Evolutionary conservation across 2,113 vertebrate genomes (phyloP).

Genomic region (Heliornis fulica): DNA sequence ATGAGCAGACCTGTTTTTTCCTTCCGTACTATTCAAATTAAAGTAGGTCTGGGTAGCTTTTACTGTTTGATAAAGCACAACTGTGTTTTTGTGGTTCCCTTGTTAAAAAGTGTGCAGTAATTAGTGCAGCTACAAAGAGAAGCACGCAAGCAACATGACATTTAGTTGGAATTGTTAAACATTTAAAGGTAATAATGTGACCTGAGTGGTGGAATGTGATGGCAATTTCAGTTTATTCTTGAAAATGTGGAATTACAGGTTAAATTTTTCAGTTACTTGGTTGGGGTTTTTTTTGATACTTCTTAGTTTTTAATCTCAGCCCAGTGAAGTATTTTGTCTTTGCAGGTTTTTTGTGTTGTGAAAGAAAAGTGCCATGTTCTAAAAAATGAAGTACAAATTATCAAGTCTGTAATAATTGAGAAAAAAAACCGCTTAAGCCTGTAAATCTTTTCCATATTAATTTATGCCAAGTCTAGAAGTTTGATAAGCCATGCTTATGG

Average conservation of each 20-base stretch:
- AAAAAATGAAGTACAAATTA: conserved; percentile 4
- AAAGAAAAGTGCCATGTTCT: neutral
- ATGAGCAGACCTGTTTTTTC: neutral
- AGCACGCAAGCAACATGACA: neutral
- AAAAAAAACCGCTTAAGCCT: neutral
- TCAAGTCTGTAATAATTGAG: neutral
- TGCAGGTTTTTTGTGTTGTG: neutral
- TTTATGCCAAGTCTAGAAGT: conserved; percentile 45
- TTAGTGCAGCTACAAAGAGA: neutral
- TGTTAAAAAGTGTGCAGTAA: neutral
- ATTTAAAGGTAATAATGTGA: neutral
- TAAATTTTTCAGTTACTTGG: neutral
- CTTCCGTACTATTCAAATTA: neutral
- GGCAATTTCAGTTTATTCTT: neutral
- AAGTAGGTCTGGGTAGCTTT: neutral
- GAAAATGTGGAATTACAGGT: neutral
- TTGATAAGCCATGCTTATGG: conserved; percentile 2
- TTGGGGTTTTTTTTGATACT: neutral
- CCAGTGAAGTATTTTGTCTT: neutral
- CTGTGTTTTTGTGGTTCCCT: neutral
- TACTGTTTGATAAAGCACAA: neutral
- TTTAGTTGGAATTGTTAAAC: neutral
- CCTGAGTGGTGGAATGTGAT: neutral
- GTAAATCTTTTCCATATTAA: conserved; percentile 23
- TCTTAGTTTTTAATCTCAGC: neutral